These are phyloP conservation scores for silkworm (Bombyx mori) DNA, from an alignment of 1,140 invertebrate species.

Conservation along the genomic window ASM3026992v2 NC_085110.1:14332001-14332500, in stretches of 20 bases:
- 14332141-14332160: constrained; percentile 57
- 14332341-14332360: not conserved
- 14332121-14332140: constrained; percentile 52
- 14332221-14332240: constrained; percentile 54
- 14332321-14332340: constrained; percentile 4
- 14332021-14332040: not conserved
- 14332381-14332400: constrained; percentile 11
- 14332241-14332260: constrained; percentile 44
- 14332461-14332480: too few species aligned
- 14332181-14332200: constrained; percentile 28
- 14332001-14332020: not conserved
- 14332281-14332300: constrained; percentile 30
- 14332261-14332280: constrained; percentile 49
- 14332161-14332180: constrained; percentile 32
- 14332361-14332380: constrained; percentile 10
- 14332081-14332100: constrained; percentile 25
- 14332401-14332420: not conserved
- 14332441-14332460: too few species aligned
- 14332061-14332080: constrained; percentile 18
- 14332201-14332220: constrained; percentile 45
- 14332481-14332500: too few species aligned
- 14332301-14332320: constrained; percentile 22
- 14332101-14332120: constrained; percentile 24
- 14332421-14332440: not conserved
- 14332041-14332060: not conserved